Evolutionary conservation across 1,140 invertebrate genomes (phyloP), one percentile per base, ranked within the genome.

Genomic region (Listronotus oregonensis): DNA sequence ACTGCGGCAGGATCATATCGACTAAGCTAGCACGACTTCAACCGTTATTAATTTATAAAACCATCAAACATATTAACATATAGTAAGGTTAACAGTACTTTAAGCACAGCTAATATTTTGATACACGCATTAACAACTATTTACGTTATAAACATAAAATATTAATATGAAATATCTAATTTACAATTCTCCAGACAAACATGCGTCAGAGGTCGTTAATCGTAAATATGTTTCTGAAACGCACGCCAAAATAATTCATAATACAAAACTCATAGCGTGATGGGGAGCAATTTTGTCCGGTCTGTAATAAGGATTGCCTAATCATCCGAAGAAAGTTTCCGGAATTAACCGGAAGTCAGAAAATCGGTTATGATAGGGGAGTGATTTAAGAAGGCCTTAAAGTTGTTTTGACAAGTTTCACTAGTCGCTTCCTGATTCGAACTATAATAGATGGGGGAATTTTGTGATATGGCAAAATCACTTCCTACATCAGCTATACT

Each of bases 231-330:
- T 18, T 27, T 15, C 46, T 27, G 18, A 42, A 55, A 68, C 62
- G 64, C 69, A 69, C 67, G 70, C 61, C 62, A 63, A 63, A 49
- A 51, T 59, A 68, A 71, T 69, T 71, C 65, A 71, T 71, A 69
- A 71, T 71, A 49, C 8, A 71, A 71, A 68, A 63, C 51, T 58
- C 32, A 50, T 72, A 61, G 69, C 71, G 71, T 72, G 71, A 68
- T 66, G 39, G 57, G 62, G 50, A 50, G 59, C 66, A 67, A 72
- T 72, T 70, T 62, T 60, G 63, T 44, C 67, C 57, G 44, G 44
- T 46, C 51, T 47, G 54, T 73, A 71, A 73, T 67, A 64, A 71
- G 68, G 55, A 71, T 69, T 71, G 71, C 71, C 60, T 73, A 73
- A 73, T 73, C 71, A 71, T 58, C 66, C 71, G 64, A 39, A 65